Conservation (phyloP, 2,113 vertebrate genomes). For the Ammodramus savannarum region DNA sequence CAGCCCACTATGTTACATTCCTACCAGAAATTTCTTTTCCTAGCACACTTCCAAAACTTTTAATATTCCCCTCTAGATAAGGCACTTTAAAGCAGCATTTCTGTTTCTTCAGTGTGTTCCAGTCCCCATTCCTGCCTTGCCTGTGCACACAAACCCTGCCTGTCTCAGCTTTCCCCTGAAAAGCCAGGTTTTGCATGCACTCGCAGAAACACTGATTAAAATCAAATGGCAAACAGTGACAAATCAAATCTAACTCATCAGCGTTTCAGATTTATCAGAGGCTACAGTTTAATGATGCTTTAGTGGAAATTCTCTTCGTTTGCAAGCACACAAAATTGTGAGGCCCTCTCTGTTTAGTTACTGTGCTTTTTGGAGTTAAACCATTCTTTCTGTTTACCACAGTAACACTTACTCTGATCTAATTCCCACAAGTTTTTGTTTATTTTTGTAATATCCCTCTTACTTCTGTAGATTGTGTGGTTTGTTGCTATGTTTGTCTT, state of each 20-base stretch:
- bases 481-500: conserved; percentile 14
- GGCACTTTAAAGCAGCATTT: background rate
- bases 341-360: background rate
- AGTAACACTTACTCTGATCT: background rate
- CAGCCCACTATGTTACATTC: background rate
- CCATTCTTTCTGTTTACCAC: background rate
- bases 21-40: background rate
- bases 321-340: background rate
- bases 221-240: conserved; percentile 50
- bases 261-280: conserved; percentile 60
- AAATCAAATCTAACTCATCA: conserved; percentile 30
- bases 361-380: background rate
- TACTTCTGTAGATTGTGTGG: background rate
- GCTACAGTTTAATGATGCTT: conserved; percentile 28
- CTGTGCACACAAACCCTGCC: background rate
- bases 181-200: background rate
- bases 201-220: conserved; percentile 42
- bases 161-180: background rate
- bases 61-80: too few species aligned
- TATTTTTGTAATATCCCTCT: conserved; percentile 14
- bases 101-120: background rate
- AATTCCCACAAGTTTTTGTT: background rate
- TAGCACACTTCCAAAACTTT: background rate
- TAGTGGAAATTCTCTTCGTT: conserved; percentile 23
- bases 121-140: background rate